Base-by-base conservation (phyloP, 2,797 vertebrate species). In the Chloroceryle amazona region DNA sequence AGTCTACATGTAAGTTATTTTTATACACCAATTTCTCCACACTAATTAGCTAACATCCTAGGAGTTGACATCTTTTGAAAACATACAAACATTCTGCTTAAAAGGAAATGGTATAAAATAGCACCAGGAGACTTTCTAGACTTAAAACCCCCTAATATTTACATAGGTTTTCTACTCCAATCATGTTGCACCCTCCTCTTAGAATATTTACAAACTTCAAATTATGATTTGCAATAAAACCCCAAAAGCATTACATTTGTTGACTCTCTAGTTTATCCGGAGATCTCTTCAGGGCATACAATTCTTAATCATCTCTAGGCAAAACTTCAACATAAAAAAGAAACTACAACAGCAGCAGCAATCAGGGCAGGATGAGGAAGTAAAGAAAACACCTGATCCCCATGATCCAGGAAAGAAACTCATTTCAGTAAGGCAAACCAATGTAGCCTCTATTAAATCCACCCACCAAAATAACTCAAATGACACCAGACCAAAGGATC, bases 151-250 rank as follows among this genome's bases (percentile, higher is more conserved):
- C 37, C 37, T 39, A 39, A 39, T 94, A 86, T 95, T 96, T 96
- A 94, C 42, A 81, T 8, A 60, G 35, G 31, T 35, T 84, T n/a
- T 82, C 46, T 57, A 35, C 21, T 67, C 41, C 65, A 88, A 31
- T 61, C 76, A 68, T 18, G 28, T 44, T 90, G 67, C 35, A 70
- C 62, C 46, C 47, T 90, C 57, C 61, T 94, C 83, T 86, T 75
- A 62, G 5, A 83, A 49, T 79, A 92, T 85, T 93, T 92, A 95
- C 66, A 92, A 95, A 89, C 41, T 76, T 72, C 28, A 49, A 75
- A 68, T 74, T 81, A 72, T 33, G 61, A 89, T 84, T 84, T 74
- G 46, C 73, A 81, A 54, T 75, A 79, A 86, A 89, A 49, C 8
- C 13, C 33, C 15, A 37, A 67, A 81, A 58, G 62, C 41, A 94